These are phyloP conservation scores for Pteropus alecto DNA, from an alignment of 2,113 vertebrate genomes.

Conservation along the genomic window DNA sequence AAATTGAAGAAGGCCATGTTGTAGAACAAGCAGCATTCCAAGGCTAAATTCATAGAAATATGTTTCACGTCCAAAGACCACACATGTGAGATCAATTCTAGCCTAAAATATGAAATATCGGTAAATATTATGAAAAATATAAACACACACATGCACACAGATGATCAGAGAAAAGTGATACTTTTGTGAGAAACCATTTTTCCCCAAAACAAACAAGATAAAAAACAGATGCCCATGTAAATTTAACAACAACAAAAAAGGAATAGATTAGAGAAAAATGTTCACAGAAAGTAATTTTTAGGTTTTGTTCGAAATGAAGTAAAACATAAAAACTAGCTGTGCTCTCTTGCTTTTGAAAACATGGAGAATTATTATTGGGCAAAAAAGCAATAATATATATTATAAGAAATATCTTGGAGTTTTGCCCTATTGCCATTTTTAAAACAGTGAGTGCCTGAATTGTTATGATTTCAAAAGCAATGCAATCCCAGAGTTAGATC, in stretches of 20 bases:
- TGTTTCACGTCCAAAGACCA: neutral
- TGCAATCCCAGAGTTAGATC: neutral
- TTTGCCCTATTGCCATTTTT: neutral
- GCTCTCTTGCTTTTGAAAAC: neutral
- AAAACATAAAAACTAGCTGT: constrained; percentile 37
- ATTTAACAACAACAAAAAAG: neutral
- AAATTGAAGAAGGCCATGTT: neutral
- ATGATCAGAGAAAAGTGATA: neutral
- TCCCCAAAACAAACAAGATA: neutral
- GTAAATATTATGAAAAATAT: neutral
- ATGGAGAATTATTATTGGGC: neutral
- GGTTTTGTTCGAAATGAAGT: constrained; percentile 18
- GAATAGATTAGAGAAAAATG: neutral
- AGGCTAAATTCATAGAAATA: constrained; percentile 11
- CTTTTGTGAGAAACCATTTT: neutral
- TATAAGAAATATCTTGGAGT: neutral
- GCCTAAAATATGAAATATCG: neutral
- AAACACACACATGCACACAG: neutral
- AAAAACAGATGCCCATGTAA: neutral
- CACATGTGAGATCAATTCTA: neutral
- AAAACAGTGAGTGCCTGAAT: neutral
- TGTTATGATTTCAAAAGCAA: constrained; percentile 7
- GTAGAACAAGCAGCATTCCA: neutral
- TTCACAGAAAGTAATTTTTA: neutral
- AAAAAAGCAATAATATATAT: neutral